Evolutionary conservation across 2,113 vertebrate species (phyloP).

Genomic region (Sylvilagus bachmani): DNA sequence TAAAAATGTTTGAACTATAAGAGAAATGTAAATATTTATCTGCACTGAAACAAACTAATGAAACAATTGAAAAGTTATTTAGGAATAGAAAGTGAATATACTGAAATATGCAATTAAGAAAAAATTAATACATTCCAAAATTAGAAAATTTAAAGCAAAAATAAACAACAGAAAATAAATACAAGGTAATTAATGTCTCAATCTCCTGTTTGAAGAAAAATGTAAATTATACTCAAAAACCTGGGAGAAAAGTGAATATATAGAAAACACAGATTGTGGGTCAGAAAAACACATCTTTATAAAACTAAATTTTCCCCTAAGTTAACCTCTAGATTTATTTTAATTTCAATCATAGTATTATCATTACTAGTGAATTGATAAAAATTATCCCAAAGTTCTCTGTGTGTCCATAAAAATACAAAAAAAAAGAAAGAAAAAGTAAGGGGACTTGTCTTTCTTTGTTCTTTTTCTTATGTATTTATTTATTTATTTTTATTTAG

Average conservation of each 20-base stretch:
- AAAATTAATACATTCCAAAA: conserved; percentile 34
- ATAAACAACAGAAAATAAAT: not conserved
- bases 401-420: not conserved
- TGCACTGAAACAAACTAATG: not conserved
- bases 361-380: conserved; percentile 31
- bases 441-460: not conserved
- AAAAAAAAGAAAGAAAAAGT: conserved; percentile 14
- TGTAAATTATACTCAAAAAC: not conserved
- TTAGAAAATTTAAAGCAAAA: conserved; percentile 6
- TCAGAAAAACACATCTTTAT: not conserved
- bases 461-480: too few relatives aligned
- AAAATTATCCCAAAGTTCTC: conserved; percentile 3
- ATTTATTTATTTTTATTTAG: too few relatives aligned
- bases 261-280: not conserved
- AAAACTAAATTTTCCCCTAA: conserved; percentile 24
- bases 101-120: conserved; percentile 6
- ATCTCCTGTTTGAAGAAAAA: conserved; percentile 5
- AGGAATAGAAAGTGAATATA: conserved; percentile 18
- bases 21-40: not conserved
- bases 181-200: not conserved
- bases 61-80: not conserved
- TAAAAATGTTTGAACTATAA: not conserved
- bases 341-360: not conserved
- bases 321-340: not conserved
- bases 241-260: not conserved